Base-by-base conservation (phyloP, 2,113 vertebrate genomes). In the Rousettus leschenaultii region DNA sequence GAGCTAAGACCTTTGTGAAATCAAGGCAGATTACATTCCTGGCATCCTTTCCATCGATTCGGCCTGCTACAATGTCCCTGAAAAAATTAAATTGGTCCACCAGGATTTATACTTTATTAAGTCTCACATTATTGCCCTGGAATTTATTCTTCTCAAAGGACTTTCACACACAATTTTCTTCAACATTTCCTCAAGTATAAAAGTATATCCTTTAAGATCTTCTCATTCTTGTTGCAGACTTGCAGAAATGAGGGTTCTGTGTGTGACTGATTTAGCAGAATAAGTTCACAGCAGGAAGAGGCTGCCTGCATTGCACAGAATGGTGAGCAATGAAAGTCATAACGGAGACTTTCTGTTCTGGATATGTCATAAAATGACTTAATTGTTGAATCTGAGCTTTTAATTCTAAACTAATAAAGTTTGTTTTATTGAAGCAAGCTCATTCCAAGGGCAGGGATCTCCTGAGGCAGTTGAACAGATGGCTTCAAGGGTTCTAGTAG, bases 11-110 rank as follows among this genome's bases (percentile, higher is more conserved):
- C 63, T 88, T 80, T 73, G 45, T 75, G 61, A 75, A 88, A 53
- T 78, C 33, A 71, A 63, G 59, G 21, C 74, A 84, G 57, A 66
- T 61, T 73, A 74, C 33, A 77, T 61, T 68, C 53, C 85, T 83
- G 74, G 66, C 55, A 87, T 92, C 59, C 45, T 80, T 65, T 92
- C 75, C 24, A 43, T 85, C 3, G 0, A 48, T 71, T 16, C 77
- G 53, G 82, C 55, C 89, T 90, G 38, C 75, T 48, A 90, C 66
- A 13, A 68, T 15, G 13, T 66, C 88, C 77, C 77, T 65, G 75
- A 92, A 94, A 94, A 70, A 71, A 68, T 30, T 63, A 57, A 96
- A 89, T 59, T 80, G 28, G 1, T 75, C 94, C 59, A 77, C 70
- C 86, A 90, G 82, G 86, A 71, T 22, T 73, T 77, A 40, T n/a